Evolutionary conservation across 30 jellyfish, hydroid and myxozoan species (phyloP).

Genomic region (Thelohanellus kitauei): DNA sequence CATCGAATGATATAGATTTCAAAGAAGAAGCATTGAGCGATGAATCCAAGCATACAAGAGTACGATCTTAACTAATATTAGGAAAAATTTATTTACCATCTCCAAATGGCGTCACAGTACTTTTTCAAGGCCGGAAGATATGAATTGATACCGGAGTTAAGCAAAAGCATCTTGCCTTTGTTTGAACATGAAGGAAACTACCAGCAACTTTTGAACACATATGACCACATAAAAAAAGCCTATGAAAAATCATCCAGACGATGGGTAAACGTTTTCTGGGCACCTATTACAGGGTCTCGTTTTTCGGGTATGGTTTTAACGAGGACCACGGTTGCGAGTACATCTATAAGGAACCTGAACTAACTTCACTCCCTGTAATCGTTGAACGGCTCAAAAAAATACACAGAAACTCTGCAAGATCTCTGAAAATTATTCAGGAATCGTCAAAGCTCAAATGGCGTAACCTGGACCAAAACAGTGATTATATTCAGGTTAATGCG

Average conservation of each 20-base stretch:
- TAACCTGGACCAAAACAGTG: conserved; percentile 61
- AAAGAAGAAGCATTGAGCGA: no score
- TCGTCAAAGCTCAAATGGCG: conserved; percentile 64
- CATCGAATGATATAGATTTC: no score
- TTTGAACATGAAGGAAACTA: conserved; percentile 44
- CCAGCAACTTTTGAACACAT: conserved; percentile 37
- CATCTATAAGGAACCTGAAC: conserved; percentile 77
- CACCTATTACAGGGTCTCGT: conserved; percentile 54
- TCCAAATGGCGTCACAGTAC: neutral
- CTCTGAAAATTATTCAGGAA: conserved; percentile 47
- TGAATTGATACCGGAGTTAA: conserved; percentile 59
- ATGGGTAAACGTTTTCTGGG: conserved; percentile 63
- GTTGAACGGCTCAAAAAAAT: conserved; percentile 33
- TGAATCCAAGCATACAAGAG: no score
- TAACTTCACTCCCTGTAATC: conserved; percentile 65
- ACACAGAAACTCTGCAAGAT: conserved; percentile 31
- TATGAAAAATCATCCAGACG: conserved; percentile 53
- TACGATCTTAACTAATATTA: no score
- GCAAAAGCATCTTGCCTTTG: conserved; percentile 47
- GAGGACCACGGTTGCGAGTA: conserved; percentile 72
- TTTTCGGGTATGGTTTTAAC: conserved; percentile 72
- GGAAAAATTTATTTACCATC: no score
- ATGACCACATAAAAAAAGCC: conserved; percentile 27
- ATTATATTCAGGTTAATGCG: conserved; percentile 42
- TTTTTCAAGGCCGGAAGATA: conserved; percentile 37